phyloP scores from a whole-genome alignment of 2,797 vertebrate species.

The Pangasius djambal region DNA sequence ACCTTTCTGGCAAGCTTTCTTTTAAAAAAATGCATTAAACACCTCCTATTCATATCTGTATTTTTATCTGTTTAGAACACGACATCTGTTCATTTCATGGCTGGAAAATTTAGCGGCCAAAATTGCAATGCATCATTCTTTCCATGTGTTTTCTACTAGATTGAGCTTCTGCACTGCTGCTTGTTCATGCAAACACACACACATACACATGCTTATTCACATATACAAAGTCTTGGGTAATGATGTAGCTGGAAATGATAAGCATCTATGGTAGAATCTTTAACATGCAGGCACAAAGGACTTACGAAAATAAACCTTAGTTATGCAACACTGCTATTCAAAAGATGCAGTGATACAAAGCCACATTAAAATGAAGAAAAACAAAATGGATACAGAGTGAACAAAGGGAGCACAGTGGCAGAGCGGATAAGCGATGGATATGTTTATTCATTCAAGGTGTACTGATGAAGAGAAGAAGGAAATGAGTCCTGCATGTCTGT shows the following conservation, averaged over 20 bases:
- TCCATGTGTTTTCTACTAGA: neutral
- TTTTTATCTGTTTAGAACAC: neutral
- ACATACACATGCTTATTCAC: slow-evolving; percentile 30
- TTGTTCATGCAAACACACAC: neutral
- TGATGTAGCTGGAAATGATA: slow-evolving; percentile 1
- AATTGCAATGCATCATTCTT: neutral
- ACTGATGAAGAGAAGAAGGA: slow-evolving; percentile 57
- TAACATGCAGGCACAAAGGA: neutral
- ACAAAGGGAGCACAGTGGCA: neutral
- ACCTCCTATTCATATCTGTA: neutral
- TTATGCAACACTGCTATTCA: slow-evolving; percentile 15
- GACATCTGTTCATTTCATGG: neutral
- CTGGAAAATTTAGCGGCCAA: neutral
- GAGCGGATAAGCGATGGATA: neutral
- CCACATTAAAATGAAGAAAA: neutral
- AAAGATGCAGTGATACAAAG: neutral
- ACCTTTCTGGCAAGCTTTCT: neutral
- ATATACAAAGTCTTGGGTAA: slow-evolving; percentile 9
- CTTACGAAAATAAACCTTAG: slow-evolving; percentile 1
- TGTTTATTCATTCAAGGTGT: slow-evolving; percentile 30
- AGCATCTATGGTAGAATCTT: neutral
- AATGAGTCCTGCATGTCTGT: slow-evolving; percentile 64
- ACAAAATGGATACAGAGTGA: neutral
- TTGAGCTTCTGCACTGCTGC: neutral
- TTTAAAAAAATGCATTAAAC: neutral